Base-by-base conservation (phyloP, 2,888 invertebrate species). In the Apomyelois bistriatella region DNA sequence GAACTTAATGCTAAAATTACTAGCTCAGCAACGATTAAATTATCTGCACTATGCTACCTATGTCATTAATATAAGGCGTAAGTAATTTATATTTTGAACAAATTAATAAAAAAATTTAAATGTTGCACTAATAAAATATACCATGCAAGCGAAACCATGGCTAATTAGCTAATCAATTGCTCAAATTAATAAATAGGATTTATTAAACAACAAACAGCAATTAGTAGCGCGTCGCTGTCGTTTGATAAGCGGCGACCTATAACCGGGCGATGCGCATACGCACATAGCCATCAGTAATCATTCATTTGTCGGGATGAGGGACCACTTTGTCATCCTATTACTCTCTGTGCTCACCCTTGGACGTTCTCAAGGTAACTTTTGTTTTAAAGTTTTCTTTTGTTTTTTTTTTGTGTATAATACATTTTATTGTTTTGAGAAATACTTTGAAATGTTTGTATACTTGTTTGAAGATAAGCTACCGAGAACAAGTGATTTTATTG, bases 241-340 rank as follows among this genome's bases (percentile, higher is more conserved):
- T 15, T 46, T 6, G 46, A 46, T 46, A 46, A 46, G 46, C 13
- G 15, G 10, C 13, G 32, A 16, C 30, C 32, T 32, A 46, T 32
- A 8, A 43, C 32, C 46, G 30, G 12, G 16, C 15, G 17, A 12
- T 28, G 13, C 28, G 12, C 13, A 15, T 12, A 1, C 30, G 22
- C 30, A 30, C 7, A 42, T 3, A 32, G 15, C n/a, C 46, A 46
- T 16, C 16, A 7, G 15, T 46, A 12, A 42, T 46, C 46, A 16
- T 32, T 15, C 32, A 46, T 16, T 43, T 28, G 30, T 32, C 32
- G 32, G 35, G 46, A 46, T 46, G 46, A 46, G 46, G 16, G 13
- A 32, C 32, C 46, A 46, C 32, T 46, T 32, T 46, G 15, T 46
- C 16, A 16, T 46, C 46, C 32, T 46, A 16, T 35, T 46, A 15